Evolutionary conservation across 2,888 invertebrate species (phyloP).

Genomic region (Apoda limacodes): DNA sequence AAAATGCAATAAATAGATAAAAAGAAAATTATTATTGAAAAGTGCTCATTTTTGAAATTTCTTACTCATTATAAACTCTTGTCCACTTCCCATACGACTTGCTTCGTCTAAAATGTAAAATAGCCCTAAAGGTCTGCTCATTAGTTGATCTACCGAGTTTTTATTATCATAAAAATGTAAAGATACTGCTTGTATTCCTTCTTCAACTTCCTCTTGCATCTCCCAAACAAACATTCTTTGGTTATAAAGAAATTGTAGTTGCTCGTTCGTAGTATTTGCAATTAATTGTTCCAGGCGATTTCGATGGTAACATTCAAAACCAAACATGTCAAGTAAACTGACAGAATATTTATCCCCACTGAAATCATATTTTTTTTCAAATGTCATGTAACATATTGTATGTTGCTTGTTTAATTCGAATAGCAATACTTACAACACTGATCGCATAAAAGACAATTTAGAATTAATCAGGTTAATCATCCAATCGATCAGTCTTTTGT

Average conservation of each 20-base stretch:
- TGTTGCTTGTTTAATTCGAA: background rate
- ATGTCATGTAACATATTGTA: no score
- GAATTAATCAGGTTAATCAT: conserved; percentile 87
- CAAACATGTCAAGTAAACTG: conserved; percentile 88
- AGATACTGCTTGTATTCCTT: conserved; percentile 78
- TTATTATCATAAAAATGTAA: conserved; percentile 91
- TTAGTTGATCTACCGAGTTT: conserved; percentile 86
- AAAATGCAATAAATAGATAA: no score
- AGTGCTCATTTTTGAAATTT: no score
- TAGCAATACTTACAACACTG: conserved; percentile 82
- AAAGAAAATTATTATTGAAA: background rate
- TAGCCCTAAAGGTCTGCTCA: conserved; percentile 86
- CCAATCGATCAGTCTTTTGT: conserved; percentile 89
- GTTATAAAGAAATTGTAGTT: conserved; percentile 93
- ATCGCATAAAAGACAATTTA: conserved; percentile 83
- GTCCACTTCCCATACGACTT: conserved; percentile 77
- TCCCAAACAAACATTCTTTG: conserved; percentile 94
- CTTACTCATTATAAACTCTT: conserved; percentile 79
- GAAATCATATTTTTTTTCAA: conserved; percentile 30
- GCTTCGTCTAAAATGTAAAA: conserved; percentile 90
- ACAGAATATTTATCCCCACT: conserved; percentile 89
- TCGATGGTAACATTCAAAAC: conserved; percentile 90
- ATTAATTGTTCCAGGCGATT: conserved; percentile 91
- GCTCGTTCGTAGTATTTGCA: conserved; percentile 91
- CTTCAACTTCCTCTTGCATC: conserved; percentile 83